Conservation (phyloP, 2,113 vertebrate species). For the Burhinus bistriatus region DNA sequence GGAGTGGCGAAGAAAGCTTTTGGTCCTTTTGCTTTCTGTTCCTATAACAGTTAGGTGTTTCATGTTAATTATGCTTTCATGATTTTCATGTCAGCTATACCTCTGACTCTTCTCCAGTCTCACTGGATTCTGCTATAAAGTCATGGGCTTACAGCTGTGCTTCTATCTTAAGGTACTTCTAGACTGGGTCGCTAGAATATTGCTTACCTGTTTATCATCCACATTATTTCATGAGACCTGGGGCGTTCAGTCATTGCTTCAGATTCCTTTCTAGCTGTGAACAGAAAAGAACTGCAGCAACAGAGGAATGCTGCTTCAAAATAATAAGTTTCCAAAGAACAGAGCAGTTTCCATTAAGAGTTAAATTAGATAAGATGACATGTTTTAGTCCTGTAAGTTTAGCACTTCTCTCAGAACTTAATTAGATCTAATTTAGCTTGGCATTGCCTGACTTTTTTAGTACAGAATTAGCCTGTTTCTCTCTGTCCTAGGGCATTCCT, state of each 20-base stretch:
- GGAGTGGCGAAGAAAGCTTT: background rate
- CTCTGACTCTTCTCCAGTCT: background rate
- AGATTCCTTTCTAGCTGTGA: background rate
- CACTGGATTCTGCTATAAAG: background rate
- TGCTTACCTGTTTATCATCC: background rate
- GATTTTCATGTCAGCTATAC: background rate
- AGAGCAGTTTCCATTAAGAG: background rate
- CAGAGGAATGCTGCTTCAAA: background rate
- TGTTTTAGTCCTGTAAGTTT: constrained; percentile 15
- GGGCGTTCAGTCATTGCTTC: background rate
- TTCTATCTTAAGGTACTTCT: background rate
- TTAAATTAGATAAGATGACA: constrained; percentile 5
- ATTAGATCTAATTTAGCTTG: constrained; percentile 49
- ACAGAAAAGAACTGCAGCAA: background rate
- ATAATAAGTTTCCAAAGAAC: background rate
- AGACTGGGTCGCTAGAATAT: background rate
- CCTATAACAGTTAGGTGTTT: background rate
- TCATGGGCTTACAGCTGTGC: background rate
- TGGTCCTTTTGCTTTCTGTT: background rate
- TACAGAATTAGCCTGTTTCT: constrained; percentile 32
- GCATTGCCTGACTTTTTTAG: constrained; percentile 17
- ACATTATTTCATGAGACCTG: background rate
- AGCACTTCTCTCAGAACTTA: constrained; percentile 13
- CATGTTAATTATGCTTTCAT: background rate
- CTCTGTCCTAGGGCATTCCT: constrained; percentile 34